Conservation (phyloP, 2,888 invertebrate genomes). For the Trypoxylon attenuatum region DNA sequence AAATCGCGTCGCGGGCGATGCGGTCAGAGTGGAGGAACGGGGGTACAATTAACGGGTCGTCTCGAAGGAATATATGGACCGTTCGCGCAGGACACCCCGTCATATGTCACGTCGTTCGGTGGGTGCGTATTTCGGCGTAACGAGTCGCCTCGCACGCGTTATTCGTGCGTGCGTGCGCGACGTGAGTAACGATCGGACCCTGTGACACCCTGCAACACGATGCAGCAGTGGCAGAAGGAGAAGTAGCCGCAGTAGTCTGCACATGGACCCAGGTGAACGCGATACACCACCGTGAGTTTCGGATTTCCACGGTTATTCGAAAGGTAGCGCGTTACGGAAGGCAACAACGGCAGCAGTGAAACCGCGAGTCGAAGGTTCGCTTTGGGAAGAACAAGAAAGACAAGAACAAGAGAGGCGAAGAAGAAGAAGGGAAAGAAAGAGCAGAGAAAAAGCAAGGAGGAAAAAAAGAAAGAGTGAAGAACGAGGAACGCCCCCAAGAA, state of each 20-base stretch:
- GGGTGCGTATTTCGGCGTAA: conserved; percentile 56
- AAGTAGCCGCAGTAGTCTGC: conserved; percentile 8
- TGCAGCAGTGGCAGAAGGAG: conserved; percentile 14
- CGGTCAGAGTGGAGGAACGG: neutral
- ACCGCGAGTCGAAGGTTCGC: conserved; percentile 21
- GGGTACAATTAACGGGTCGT: conserved; percentile 55
- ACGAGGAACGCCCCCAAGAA: conserved; percentile 47
- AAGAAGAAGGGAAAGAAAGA: conserved; percentile 12
- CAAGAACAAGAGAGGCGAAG: conserved; percentile 16
- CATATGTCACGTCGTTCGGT: conserved; percentile 56
- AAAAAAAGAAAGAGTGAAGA: too few species aligned
- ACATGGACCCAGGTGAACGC: conserved; percentile 20
- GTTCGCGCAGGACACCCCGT: conserved; percentile 45
- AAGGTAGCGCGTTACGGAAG: conserved; percentile 40
- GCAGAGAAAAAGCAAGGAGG: too few species aligned
- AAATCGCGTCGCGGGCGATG: too few species aligned
- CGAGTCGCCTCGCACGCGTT: conserved; percentile 56
- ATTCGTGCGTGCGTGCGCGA: conserved; percentile 47
- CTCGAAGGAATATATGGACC: conserved; percentile 53
- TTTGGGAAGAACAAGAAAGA: too few species aligned
- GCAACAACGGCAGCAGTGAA: neutral
- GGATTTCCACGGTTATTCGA: conserved; percentile 48
- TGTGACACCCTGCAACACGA: conserved; percentile 42
- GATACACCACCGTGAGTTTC: conserved; percentile 43
- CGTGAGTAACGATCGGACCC: conserved; percentile 55